These are phyloP conservation scores for Danaus plexippus DNA, from an alignment of 1,140 invertebrate species.

Conservation along the genomic window DNA sequence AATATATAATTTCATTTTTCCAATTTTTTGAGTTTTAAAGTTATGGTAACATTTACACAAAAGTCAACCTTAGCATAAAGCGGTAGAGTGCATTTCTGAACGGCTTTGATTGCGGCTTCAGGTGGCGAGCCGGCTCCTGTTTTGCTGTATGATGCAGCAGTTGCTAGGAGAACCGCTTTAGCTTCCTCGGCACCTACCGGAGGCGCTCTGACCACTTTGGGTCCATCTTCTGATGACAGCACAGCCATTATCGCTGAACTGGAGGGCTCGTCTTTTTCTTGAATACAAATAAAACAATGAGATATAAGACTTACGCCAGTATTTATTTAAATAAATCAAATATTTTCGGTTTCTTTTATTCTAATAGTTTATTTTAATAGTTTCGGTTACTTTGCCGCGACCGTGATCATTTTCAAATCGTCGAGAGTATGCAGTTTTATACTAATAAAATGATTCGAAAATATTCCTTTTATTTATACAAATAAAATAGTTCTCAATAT, in stretches of 20 bases:
- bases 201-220: conserved; percentile 51
- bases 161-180: conserved; percentile 44
- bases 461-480: too few species aligned
- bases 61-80: conserved; percentile 76
- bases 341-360: background rate
- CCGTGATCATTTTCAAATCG: too few species aligned
- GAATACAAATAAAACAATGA: background rate
- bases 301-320: too few species aligned
- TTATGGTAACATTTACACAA: background rate
- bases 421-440: too few species aligned
- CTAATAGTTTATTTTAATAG: too few species aligned
- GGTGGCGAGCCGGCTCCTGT: conserved; percentile 75
- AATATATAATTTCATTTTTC: background rate
- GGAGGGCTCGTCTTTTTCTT: conserved; percentile 58
- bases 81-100: conserved; percentile 77
- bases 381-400: too few species aligned
- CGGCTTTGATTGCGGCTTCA: conserved; percentile 72
- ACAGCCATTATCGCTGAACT: conserved; percentile 65
- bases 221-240: conserved; percentile 58
- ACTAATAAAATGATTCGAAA: too few species aligned
- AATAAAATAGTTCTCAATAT: too few species aligned
- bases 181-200: conserved; percentile 55
- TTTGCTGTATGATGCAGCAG: conserved; percentile 73
- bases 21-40: background rate
- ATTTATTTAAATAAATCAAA: background rate